phyloP scores from a whole-genome alignment of 2,797 vertebrate genomes.

The Poecile montanus region DNA sequence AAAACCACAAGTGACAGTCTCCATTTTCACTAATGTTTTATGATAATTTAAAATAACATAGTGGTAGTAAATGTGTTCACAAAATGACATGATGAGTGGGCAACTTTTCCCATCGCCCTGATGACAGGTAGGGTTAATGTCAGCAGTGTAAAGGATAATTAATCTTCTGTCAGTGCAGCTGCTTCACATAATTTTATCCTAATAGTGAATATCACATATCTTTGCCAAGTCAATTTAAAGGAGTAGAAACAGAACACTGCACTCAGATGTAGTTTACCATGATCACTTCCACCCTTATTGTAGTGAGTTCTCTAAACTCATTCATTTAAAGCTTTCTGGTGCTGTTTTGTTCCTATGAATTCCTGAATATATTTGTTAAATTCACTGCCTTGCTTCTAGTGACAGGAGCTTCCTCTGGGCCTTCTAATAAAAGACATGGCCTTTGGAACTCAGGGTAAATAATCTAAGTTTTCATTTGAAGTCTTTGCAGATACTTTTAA shows the following conservation, averaged over 20 bases:
- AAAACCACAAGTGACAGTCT: background rate
- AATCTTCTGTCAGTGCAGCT: constrained; percentile 67
- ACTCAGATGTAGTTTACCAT: background rate
- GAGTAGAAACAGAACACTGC: background rate
- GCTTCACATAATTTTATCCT: constrained; percentile 65
- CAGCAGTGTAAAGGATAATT: constrained; percentile 57
- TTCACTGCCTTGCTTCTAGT: background rate
- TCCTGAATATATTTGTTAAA: background rate
- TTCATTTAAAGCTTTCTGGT: background rate
- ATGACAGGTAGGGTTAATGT: constrained; percentile 56
- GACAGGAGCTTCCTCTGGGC: background rate
- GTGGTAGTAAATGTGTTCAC: background rate
- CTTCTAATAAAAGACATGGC: background rate
- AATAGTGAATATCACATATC: constrained; percentile 34
- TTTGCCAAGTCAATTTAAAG: constrained; percentile 41
- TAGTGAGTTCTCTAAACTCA: background rate
- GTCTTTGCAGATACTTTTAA: background rate
- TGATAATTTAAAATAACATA: background rate
- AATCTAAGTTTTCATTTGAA: background rate
- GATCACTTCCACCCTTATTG: background rate
- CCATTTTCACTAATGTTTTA: constrained; percentile 4
- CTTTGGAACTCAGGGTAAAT: background rate
- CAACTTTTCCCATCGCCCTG: background rate
- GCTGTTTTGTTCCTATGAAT: background rate
- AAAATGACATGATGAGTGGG: background rate